Base-by-base conservation (phyloP, 2,888 invertebrate genomes). In the Volucella inanis region DNA sequence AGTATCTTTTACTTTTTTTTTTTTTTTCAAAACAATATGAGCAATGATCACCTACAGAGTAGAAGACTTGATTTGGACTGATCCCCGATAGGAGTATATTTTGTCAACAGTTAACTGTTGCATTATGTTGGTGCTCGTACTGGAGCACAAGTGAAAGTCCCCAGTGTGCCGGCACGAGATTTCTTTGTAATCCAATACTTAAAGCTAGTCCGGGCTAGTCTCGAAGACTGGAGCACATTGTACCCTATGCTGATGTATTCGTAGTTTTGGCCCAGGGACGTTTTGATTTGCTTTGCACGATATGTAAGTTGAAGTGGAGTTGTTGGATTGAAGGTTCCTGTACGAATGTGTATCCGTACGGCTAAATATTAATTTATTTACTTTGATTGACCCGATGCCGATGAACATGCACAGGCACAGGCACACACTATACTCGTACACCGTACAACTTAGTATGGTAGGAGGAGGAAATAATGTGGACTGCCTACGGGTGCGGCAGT, bases 331-430 rank as follows among this genome's bases (percentile, higher is more conserved):
- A n/a, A 18, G 11, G 41, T 47, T 18, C 10, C 39, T 38, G 9
- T n/a, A 22, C 22, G 22, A 22, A 4, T 45, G 18, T 50, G 10
- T 41, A 31, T 38, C 61, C 50, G 45, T 10, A 22, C 12, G 70
- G 45, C 65, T 59, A 71, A 76, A 76, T 84, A 85, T 77, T 72
- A 72, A 85, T 81, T 85, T 85, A 85, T 85, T 85, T 85, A 76
- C 85, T 85, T 85, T 85, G 85, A 85, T 85, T 85, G 81, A 81
- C 80, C 76, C 81, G 80, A 61, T 80, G 84, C 67, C 72, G 79
- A 38, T 75, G 75, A 65, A 79, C 22, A 18, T 57, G 49, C 59
- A 61, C 59, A 71, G 45, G 50, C 72, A n/a, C 50, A 41, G 4
- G 22, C 11, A 11, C n/a, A 31, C 4, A 22, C 18, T 22, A 31